Evolutionary conservation across 2,888 invertebrate genomes (phyloP).

Genomic region (Mechanitis messenoides): DNA sequence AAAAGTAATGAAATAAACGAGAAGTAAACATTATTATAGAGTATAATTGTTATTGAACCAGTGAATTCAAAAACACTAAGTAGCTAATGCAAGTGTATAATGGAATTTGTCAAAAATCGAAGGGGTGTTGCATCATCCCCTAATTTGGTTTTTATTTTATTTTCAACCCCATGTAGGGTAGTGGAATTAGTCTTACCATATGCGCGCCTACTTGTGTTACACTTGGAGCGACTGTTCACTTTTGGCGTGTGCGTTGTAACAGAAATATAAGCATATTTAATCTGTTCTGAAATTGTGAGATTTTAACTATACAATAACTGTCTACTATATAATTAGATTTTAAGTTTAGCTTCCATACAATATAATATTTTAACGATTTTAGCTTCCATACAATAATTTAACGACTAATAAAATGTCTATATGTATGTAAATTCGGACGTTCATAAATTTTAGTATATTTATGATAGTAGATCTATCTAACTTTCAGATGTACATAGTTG

Average conservation of each 20-base stretch:
- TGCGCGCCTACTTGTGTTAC: constrained; percentile 72
- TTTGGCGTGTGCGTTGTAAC: constrained; percentile 41
- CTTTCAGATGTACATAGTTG: too few species aligned
- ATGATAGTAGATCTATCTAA: too few species aligned
- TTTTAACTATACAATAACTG: not conserved
- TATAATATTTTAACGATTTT: too few species aligned
- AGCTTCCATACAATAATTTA: too few species aligned
- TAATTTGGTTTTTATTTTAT: constrained; percentile 74
- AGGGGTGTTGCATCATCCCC: constrained; percentile 76
- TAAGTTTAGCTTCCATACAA: too few species aligned
- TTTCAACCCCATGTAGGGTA: constrained; percentile 57
- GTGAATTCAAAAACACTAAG: constrained; percentile 42
- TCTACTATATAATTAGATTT: too few species aligned
- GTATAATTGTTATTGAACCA: constrained; percentile 4
- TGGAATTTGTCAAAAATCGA: constrained; percentile 75
- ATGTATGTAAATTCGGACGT: too few species aligned
- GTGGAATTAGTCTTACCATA: constrained; percentile 75
- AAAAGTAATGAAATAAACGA: too few species aligned
- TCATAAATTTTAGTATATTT: too few species aligned
- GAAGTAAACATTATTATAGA: not conserved
- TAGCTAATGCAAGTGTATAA: constrained; percentile 66
- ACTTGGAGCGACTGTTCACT: constrained; percentile 65
- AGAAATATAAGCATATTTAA: constrained; percentile 14
- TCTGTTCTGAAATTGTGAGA: not conserved
- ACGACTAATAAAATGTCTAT: too few species aligned